phyloP scores from a whole-genome alignment of 2,113 vertebrate species.

The Muntiacus muntjak region DNA sequence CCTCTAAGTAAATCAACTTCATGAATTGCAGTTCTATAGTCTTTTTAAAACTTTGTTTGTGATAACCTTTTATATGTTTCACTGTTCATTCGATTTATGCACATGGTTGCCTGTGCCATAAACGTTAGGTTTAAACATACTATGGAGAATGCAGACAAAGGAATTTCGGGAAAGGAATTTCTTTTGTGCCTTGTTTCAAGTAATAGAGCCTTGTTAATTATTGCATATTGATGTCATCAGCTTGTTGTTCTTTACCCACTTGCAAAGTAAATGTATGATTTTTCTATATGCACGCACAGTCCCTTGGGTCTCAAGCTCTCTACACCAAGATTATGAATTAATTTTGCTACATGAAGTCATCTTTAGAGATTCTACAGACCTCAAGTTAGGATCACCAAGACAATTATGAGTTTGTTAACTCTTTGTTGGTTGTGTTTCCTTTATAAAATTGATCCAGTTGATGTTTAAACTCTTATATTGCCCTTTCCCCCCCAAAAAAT shows the following conservation, averaged over 20 bases:
- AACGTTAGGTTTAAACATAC: neutral
- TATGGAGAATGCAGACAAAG: neutral
- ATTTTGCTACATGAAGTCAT: neutral
- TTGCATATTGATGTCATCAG: neutral
- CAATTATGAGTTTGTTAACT: conserved; percentile 55
- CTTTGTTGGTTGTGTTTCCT: conserved; percentile 19
- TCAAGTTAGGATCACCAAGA: neutral
- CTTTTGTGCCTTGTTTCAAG: conserved; percentile 38
- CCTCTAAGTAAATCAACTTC: neutral
- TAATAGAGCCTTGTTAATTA: conserved; percentile 18
- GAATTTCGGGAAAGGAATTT: neutral
- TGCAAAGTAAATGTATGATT: conserved; percentile 41
- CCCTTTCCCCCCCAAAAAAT: neutral
- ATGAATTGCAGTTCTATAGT: neutral
- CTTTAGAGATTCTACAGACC: conserved; percentile 38
- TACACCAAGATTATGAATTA: neutral
- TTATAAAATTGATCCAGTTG: conserved; percentile 34
- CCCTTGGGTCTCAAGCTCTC: conserved; percentile 20
- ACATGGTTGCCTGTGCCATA: neutral
- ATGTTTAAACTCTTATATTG: conserved; percentile 45
- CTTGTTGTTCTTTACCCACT: neutral
- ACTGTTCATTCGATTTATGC: neutral
- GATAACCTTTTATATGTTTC: neutral
- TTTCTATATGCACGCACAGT: conserved; percentile 23
- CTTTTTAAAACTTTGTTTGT: neutral